Base-by-base conservation (phyloP, 1,140 invertebrate genomes). In the Hylaeus anthracinus region DNA sequence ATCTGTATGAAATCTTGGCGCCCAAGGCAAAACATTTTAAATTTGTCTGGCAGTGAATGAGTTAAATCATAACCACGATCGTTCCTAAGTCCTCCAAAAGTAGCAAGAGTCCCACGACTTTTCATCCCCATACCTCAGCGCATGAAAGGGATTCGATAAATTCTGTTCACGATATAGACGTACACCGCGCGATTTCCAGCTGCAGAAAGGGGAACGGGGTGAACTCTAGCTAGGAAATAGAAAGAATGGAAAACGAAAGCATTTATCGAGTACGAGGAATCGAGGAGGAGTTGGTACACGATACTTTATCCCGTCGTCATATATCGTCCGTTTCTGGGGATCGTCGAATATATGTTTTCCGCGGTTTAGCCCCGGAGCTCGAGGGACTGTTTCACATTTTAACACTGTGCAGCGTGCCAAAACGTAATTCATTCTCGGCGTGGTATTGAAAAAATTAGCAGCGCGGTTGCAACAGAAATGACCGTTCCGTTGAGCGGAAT, bases 101-200 rank as follows among this genome's bases (percentile, higher is more conserved):
- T 72, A 83, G 79, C 69, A 63, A 72, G 61, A 55, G 43, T 5
- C n/a, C 64, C 55, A 39, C 65, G 70, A 82, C 83, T 86, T 86
- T 86, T 74, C 65, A 69, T 79, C 58, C 69, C 61, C 48, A 45
- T 73, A 61, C 48, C 26, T 58, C 6, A 63, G 45, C 41, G n/a
- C 58, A 41, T 15, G 53, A 69, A 82, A 79, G 75, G 85, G 81
- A 88, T 90, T 87, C 88, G 82, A 90, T 90, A 90, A 90, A 90
- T 90, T 90, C 81, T 69, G 69, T 81, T 80, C 81, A 58, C 48
- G 56, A 53, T 72, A 72, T 43, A 66, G 79, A 77, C 60, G 69
- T 65, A 51, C 61, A 56, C 55, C 65, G 61, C 53, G 58, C 69
- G 80, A 70, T 81, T 73, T 72, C 65, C 73, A 85, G 48, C 26